These are phyloP conservation scores for Incurvaria masculella DNA, from an alignment of 2,888 invertebrate genomes.

Conservation along the genomic window DNA sequence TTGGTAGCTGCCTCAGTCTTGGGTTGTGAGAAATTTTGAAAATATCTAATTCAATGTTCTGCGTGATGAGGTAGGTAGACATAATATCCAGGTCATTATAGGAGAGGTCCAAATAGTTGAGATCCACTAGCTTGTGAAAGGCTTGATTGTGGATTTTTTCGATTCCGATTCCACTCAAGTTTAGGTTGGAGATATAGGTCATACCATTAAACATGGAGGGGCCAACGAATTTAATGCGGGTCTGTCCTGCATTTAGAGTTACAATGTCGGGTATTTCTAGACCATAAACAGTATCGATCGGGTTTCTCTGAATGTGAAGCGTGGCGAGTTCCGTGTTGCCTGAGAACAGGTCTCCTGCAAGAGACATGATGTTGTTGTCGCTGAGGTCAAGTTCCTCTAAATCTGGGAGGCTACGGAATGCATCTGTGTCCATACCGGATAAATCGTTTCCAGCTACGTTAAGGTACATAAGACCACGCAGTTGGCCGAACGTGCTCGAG, in stretches of 20 bases:
- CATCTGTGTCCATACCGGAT: conserved; percentile 54
- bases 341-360: conserved; percentile 64
- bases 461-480: conserved; percentile 63
- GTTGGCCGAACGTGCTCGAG: conserved; percentile 60
- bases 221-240: conserved; percentile 62
- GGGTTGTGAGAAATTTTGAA: conserved; percentile 71
- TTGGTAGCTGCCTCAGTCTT: conserved; percentile 62
- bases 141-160: conserved; percentile 66
- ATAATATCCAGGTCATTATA: conserved; percentile 67
- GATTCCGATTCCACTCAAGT: conserved; percentile 67
- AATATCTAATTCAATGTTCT: conserved; percentile 66
- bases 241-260: conserved; percentile 66
- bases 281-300: conserved; percentile 60
- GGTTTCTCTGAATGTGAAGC: conserved; percentile 67
- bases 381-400: conserved; percentile 72
- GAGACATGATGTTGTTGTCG: conserved; percentile 61
- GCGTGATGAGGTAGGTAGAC: conserved; percentile 64
- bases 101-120: conserved; percentile 71
- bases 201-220: conserved; percentile 64
- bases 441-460: conserved; percentile 68
- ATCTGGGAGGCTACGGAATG: conserved; percentile 60
- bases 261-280: conserved; percentile 62
- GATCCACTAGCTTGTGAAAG: conserved; percentile 62
- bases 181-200: conserved; percentile 61
- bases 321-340: conserved; percentile 64